phyloP scores from a whole-genome alignment of 2,888 invertebrate species.

The Poecilus cupreus region DNA sequence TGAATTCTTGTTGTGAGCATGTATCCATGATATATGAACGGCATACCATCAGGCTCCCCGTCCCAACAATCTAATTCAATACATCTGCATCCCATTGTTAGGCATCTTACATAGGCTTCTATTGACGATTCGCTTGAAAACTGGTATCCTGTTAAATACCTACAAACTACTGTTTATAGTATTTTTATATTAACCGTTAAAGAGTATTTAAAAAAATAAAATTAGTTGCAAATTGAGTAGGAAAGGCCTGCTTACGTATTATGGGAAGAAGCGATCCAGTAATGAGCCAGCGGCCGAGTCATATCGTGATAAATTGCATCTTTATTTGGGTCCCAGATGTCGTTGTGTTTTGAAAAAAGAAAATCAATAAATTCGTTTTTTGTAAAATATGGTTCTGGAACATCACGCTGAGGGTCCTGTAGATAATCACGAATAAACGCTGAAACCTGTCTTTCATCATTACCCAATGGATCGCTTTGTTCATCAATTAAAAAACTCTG shows the following conservation, averaged over 20 bases:
- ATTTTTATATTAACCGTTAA: not conserved
- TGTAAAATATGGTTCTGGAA: constrained; percentile 90
- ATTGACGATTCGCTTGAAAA: constrained; percentile 96
- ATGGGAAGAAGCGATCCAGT: constrained; percentile 98
- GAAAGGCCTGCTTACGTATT: constrained; percentile 84
- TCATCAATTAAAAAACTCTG: constrained; percentile 82
- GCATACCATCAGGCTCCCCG: constrained; percentile 94
- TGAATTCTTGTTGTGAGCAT: constrained; percentile 97
- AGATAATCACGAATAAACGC: constrained; percentile 88
- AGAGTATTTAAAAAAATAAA: too few relatives aligned
- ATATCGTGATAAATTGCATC: constrained; percentile 90
- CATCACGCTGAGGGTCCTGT: constrained; percentile 88
- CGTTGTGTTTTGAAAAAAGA: constrained; percentile 95
- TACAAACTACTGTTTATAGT: constrained; percentile 69
- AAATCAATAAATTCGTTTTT: constrained; percentile 92
- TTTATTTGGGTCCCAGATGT: constrained; percentile 87
- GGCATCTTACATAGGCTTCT: constrained; percentile 94
- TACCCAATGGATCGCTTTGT: constrained; percentile 81
- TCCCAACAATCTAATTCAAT: constrained; percentile 99
- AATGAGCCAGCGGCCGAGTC: constrained; percentile 90
- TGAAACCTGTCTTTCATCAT: constrained; percentile 79
- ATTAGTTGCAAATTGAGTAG: too few relatives aligned
- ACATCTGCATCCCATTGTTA: constrained; percentile 95
- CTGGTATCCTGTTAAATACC: constrained; percentile 98
- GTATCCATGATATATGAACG: constrained; percentile 97